phyloP scores from a whole-genome alignment of 2,888 invertebrate genomes.

The Heliconius charithonia region DNA sequence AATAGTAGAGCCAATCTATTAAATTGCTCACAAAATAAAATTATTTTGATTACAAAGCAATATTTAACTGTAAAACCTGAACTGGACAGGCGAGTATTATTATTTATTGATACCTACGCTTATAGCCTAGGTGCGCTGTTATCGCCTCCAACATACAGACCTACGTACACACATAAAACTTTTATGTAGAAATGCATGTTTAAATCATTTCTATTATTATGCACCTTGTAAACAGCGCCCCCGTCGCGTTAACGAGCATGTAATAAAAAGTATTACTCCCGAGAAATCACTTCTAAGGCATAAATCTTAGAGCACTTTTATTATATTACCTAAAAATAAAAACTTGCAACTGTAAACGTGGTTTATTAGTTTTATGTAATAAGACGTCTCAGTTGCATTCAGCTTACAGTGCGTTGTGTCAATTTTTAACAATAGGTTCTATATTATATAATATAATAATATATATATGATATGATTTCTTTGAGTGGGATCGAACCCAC shows the following conservation, averaged over 20 bases:
- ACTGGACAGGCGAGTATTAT: constrained; percentile 5
- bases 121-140: background rate
- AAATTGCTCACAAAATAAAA: constrained; percentile 14
- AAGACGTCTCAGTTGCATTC: background rate
- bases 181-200: constrained; percentile 39
- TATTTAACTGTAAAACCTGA: constrained; percentile 14
- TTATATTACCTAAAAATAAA: constrained; percentile 23
- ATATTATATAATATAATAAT: too few relatives aligned
- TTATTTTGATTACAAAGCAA: constrained; percentile 12
- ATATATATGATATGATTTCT: too few relatives aligned
- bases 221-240: constrained; percentile 50
- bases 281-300: constrained; percentile 42
- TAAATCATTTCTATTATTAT: constrained; percentile 50
- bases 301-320: constrained; percentile 33
- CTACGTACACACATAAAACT: constrained; percentile 40
- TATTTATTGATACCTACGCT: background rate
- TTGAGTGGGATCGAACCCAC: too few relatives aligned
- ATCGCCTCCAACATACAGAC: constrained; percentile 31
- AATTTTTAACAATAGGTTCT: too few relatives aligned
- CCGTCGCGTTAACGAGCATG: constrained; percentile 46
- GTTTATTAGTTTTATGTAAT: background rate
- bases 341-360: background rate
- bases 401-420: background rate
- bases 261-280: constrained; percentile 49
- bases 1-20: constrained; percentile 14